Evolutionary conservation across 2,797 vertebrate species (phyloP).

Genomic region (Typhlichthys subterraneus): DNA sequence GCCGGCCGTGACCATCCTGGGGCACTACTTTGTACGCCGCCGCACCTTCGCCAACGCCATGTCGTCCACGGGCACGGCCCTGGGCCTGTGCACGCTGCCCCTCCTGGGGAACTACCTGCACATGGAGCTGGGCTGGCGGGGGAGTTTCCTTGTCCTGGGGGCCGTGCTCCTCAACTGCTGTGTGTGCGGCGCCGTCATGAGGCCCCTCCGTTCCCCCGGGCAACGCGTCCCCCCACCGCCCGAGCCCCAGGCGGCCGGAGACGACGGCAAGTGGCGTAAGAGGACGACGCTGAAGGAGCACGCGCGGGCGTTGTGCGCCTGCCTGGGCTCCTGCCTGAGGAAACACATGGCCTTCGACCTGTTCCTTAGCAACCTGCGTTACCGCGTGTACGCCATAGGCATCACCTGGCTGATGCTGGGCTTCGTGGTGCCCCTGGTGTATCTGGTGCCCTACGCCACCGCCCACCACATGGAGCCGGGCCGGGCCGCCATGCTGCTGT

Average conservation of each 20-base stretch:
- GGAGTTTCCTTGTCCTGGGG: slow-evolving; percentile 89
- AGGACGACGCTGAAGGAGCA: slow-evolving; percentile 20
- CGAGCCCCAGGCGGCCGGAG: slow-evolving; percentile 34
- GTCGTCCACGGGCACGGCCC: slow-evolving; percentile 87
- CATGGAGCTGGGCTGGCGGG: slow-evolving; percentile 88
- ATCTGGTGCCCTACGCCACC: slow-evolving; percentile 89
- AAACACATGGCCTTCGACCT: slow-evolving; percentile 91
- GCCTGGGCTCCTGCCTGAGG: slow-evolving; percentile 58
- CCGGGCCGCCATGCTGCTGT: slow-evolving; percentile 85
- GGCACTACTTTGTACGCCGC: slow-evolving; percentile 88
- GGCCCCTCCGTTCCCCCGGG: slow-evolving; percentile 73
- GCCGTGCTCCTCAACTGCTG: slow-evolving; percentile 90
- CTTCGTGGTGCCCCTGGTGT: slow-evolving; percentile 85
- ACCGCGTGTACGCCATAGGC: slow-evolving; percentile 80
- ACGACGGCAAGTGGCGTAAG: slow-evolving; percentile 13
- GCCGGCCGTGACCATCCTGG: slow-evolving; percentile 86
- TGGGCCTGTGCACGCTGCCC: slow-evolving; percentile 87
- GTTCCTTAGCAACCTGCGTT: slow-evolving; percentile 81
- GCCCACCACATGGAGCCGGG: slow-evolving; percentile 75
- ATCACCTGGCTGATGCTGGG: slow-evolving; percentile 90
- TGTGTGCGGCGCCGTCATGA: slow-evolving; percentile 90
- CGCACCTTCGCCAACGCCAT: slow-evolving; percentile 86
- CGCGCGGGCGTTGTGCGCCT: slow-evolving; percentile 4
- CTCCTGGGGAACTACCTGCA: slow-evolving; percentile 86
- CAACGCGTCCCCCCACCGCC: slow-evolving; percentile 46